A percentile compares a stretch with the other conserved stretches of the same genome.
These are phyloP conservation scores for Dusona sp. DNA, from an alignment of 2,888 invertebrate genomes.

Conservation along the genomic window DNA sequence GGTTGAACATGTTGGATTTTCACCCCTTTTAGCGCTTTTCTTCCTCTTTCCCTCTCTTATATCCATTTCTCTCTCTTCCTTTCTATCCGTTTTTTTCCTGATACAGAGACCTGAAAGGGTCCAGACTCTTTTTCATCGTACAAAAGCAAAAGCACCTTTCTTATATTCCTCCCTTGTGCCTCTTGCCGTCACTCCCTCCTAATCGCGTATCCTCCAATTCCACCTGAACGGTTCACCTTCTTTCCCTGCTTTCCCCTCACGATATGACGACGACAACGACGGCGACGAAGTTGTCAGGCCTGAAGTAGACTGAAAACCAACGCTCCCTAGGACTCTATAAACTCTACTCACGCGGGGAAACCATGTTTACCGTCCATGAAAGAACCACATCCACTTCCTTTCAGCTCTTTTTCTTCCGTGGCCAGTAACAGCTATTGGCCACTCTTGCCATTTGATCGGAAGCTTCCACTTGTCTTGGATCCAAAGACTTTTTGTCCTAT, in stretches of 20 bases:
- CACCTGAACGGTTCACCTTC: conserved; percentile 32
- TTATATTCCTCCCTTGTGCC: conserved; percentile 22
- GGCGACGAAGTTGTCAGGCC: conserved; percentile 19
- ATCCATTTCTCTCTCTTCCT: not conserved
- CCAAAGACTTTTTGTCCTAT: not conserved
- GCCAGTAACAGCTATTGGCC: conserved; percentile 7
- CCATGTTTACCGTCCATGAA: conserved; percentile 63
- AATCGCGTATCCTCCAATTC: conserved; percentile 47
- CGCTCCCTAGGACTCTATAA: conserved; percentile 40
- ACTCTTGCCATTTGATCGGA: not conserved
- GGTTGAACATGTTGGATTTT: conserved; percentile 53
- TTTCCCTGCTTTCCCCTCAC: conserved; percentile 13
- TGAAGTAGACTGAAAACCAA: conserved; percentile 35
- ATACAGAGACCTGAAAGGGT: conserved; percentile 57
- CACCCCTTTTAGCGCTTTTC: conserved; percentile 52
- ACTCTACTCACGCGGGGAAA: conserved; percentile 58
- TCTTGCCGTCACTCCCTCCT: conserved; percentile 25
- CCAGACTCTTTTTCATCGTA: conserved; percentile 51
- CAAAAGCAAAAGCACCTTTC: conserved; percentile 39
- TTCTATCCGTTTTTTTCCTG: conserved; percentile 10
- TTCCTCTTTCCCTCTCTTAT: conserved; percentile 8
- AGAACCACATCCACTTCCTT: conserved; percentile 46
- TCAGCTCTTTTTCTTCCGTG: conserved; percentile 12
- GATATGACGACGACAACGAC: conserved; percentile 38
- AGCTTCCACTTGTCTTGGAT: not conserved